A percentile compares a stretch with the other conserved stretches of the same genome.
These are phyloP conservation scores for Monomorium pharaonis DNA, from an alignment of 1,140 invertebrate species.

Conservation along the genomic window DNA sequence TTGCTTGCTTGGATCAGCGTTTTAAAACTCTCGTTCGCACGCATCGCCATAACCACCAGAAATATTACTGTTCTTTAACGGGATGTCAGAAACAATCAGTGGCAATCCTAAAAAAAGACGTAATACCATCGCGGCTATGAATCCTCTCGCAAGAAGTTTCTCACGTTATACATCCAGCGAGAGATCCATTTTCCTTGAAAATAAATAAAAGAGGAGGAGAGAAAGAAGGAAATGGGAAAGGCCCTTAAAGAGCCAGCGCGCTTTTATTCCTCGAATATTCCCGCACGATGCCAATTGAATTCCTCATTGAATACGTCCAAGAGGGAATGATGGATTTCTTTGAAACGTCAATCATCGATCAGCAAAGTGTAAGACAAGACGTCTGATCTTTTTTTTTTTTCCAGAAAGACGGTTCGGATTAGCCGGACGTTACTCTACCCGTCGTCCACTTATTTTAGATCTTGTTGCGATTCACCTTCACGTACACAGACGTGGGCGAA, in stretches of 20 bases:
- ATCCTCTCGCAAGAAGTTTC: not conserved
- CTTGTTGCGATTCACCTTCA: constrained; percentile 31
- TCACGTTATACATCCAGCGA: not conserved
- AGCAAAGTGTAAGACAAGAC: not conserved
- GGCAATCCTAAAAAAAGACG: not conserved
- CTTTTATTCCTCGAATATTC: constrained; percentile 35
- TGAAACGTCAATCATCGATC: constrained; percentile 72
- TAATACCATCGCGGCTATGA: not conserved
- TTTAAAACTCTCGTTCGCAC: not conserved
- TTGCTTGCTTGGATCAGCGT: constrained; percentile 69
- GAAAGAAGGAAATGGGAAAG: not conserved
- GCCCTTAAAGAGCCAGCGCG: not conserved
- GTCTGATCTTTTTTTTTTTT: constrained; percentile 21
- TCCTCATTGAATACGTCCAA: not conserved
- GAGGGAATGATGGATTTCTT: constrained; percentile 42
- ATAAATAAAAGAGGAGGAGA: not conserved
- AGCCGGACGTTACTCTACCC: constrained; percentile 12
- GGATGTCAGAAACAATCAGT: not conserved
- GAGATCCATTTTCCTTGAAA: not conserved
- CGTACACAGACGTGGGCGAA: not conserved
- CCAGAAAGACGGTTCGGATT: constrained; percentile 22
- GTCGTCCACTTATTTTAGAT: constrained; percentile 29
- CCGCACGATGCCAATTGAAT: constrained; percentile 8
- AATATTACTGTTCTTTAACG: not conserved
- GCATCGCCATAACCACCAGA: not conserved